phyloP scores from a whole-genome alignment of 2,113 vertebrate genomes.

The Cryptomyrus ogoouensis region DNA sequence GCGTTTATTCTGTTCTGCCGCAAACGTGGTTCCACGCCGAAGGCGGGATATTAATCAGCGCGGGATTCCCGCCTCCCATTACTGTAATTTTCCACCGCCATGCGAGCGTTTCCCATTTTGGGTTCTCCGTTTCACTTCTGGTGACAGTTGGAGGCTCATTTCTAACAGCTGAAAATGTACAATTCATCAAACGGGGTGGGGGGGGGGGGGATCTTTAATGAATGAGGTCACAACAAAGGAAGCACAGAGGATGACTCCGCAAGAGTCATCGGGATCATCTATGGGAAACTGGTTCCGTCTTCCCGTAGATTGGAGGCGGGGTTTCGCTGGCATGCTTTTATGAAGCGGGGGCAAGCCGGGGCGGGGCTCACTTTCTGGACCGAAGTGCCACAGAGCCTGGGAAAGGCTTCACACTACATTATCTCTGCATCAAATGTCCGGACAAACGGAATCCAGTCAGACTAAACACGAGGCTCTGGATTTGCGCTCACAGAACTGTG shows the following conservation, averaged over 20 bases:
- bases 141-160: not conserved
- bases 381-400: not conserved
- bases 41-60: not conserved
- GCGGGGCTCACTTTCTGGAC: not conserved
- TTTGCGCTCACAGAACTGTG: not conserved
- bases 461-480: constrained; percentile 17
- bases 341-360: not conserved
- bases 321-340: not conserved
- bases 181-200: not conserved
- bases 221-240: not conserved
- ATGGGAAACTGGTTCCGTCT: not conserved
- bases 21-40: not conserved
- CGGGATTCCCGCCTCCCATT: not conserved
- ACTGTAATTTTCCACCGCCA: not conserved
- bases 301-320: not conserved
- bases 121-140: not conserved
- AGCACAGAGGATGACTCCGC: not conserved
- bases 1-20: not conserved
- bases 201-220: not conserved
- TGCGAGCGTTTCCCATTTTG: not conserved
- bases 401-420: constrained; percentile 21
- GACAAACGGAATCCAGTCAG: constrained; percentile 7
- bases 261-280: not conserved
- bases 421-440: not conserved
- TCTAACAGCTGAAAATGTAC: not conserved